Conservation (phyloP, 2,113 vertebrate genomes). For the Prunella himalayana region DNA sequence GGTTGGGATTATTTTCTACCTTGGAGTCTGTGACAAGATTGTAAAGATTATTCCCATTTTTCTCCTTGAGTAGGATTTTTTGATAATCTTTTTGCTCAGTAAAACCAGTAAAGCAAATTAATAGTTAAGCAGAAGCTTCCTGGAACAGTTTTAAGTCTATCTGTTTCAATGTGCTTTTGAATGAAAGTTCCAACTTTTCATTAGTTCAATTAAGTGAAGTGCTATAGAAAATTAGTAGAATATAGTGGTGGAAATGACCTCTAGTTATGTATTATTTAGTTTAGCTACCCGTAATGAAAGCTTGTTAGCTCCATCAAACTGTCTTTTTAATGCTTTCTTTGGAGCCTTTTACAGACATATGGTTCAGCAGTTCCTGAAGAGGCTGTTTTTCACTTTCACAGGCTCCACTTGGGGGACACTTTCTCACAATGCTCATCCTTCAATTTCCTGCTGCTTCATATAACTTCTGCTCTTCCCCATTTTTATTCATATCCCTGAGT, state of each 20-base stretch:
- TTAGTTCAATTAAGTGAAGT: constrained; percentile 49
- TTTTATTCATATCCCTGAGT: neutral
- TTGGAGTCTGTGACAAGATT: constrained; percentile 5
- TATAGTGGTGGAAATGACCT: constrained; percentile 18
- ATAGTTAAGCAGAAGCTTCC: constrained; percentile 39
- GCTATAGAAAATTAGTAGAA: constrained; percentile 27
- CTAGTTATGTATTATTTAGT: constrained; percentile 29
- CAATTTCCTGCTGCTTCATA: neutral
- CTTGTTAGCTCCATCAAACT: neutral
- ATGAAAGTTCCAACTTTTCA: constrained; percentile 34
- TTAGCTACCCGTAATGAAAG: neutral
- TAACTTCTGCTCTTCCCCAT: neutral
- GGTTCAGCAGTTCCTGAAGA: neutral
- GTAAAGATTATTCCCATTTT: constrained; percentile 30
- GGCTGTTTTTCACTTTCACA: neutral
- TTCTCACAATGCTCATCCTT: neutral
- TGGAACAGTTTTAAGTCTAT: constrained; percentile 13
- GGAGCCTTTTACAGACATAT: neutral
- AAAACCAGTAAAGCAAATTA: constrained; percentile 44
- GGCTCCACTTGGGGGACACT: neutral
- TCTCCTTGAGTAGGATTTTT: constrained; percentile 15
- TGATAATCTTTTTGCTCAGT: constrained; percentile 25
- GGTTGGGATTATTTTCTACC: constrained; percentile 31
- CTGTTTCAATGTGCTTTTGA: constrained; percentile 26
- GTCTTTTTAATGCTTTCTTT: neutral